Evolutionary conservation across 2,113 vertebrate genomes (phyloP).

Genomic region (Cromileptes altivelis): DNA sequence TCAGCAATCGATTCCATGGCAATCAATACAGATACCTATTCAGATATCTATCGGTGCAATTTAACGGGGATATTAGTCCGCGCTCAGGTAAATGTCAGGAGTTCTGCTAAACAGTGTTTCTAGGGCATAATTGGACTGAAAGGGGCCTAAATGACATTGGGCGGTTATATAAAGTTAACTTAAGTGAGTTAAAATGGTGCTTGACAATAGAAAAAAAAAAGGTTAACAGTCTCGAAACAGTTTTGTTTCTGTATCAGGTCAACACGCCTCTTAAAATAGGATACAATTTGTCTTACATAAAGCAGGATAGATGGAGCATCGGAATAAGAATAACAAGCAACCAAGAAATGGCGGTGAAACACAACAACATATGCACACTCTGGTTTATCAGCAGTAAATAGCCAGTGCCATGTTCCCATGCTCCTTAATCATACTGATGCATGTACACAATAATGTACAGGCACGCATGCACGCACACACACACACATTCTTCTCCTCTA

Average conservation of each 20-base stretch:
- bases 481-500: slow-evolving; percentile 45
- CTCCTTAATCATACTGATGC: slow-evolving; percentile 81
- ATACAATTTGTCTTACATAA: slow-evolving; percentile 70
- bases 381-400: slow-evolving; percentile 77
- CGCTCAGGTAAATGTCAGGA: slow-evolving; percentile 74
- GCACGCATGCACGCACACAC: slow-evolving; percentile 1
- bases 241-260: slow-evolving; percentile 56
- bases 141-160: slow-evolving; percentile 31
- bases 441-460: slow-evolving; percentile 32
- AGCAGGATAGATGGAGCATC: slow-evolving; percentile 69
- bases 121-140: slow-evolving; percentile 49
- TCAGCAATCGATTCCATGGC: slow-evolving; percentile 64
- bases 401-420: slow-evolving; percentile 68
- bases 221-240: neutral
- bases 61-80: slow-evolving; percentile 65
- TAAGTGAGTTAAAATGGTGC: slow-evolving; percentile 35
- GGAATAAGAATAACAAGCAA: slow-evolving; percentile 64
- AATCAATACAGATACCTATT: slow-evolving; percentile 73
- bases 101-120: slow-evolving; percentile 51
- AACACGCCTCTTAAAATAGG: slow-evolving; percentile 73
- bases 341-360: slow-evolving; percentile 49
- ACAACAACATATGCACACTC: slow-evolving; percentile 60
- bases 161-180: slow-evolving; percentile 37
- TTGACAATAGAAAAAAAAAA: neutral
- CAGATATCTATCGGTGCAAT: slow-evolving; percentile 72